These are phyloP conservation scores for Anastatus disparis DNA, from an alignment of 1,140 invertebrate species.

Conservation along the genomic window DNA sequence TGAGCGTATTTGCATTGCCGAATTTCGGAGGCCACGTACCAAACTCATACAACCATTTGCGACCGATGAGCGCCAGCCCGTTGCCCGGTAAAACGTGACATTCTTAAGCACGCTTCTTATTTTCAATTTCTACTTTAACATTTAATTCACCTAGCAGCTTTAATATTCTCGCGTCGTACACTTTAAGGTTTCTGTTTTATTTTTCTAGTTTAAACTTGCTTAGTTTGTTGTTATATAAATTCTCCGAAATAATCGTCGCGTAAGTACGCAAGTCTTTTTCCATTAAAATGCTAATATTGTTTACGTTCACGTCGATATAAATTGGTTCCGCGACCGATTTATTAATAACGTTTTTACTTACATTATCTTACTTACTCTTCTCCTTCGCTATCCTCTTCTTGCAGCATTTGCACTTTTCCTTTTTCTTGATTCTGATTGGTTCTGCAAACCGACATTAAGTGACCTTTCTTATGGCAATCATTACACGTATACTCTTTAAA, in stretches of 20 bases:
- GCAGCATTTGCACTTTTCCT: background rate
- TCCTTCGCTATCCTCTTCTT: background rate
- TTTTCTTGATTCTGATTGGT: no score
- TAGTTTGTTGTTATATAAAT: no score
- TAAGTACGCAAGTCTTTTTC: conserved; percentile 25
- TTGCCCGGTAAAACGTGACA: no score
- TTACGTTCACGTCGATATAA: conserved; percentile 3
- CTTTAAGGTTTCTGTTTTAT: background rate
- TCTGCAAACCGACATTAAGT: background rate
- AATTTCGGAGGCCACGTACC: background rate
- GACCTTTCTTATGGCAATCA: background rate
- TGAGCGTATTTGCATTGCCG: no score
- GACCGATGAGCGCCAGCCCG: background rate
- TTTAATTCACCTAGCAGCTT: conserved; percentile 21
- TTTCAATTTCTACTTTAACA: background rate
- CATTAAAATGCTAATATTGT: conserved; percentile 7
- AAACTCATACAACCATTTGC: background rate
- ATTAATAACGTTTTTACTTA: background rate
- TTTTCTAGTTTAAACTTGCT: background rate
- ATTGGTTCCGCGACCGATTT: conserved; percentile 3
- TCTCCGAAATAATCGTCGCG: no score
- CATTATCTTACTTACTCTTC: background rate
- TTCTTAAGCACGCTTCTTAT: background rate
- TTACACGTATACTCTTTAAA: background rate
- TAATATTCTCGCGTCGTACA: conserved; percentile 4